These are phyloP conservation scores for Oopsacas minuta DNA, from an alignment of 37 sponge, comb jelly and placozoan species.

Conservation along the genomic window DNA sequence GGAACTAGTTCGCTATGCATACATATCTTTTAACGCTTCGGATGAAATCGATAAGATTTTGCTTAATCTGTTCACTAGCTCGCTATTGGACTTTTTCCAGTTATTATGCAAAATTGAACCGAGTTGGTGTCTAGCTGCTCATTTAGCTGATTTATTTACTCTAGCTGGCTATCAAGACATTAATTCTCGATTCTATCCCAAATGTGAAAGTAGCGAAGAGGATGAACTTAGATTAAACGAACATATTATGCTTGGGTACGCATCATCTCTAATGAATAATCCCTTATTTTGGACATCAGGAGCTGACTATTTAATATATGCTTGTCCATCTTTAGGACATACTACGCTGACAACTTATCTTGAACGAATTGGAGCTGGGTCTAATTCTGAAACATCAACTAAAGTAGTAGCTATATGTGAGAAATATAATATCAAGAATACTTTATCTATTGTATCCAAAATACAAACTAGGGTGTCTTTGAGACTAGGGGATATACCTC, in stretches of 20 bases:
- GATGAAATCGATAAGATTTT: not conserved
- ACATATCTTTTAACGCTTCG: not conserved
- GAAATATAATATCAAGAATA: not conserved
- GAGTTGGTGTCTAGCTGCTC: not conserved
- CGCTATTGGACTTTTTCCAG: not conserved
- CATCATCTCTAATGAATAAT: not conserved
- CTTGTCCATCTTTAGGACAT: not conserved
- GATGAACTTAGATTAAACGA: not conserved
- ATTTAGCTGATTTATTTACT: not conserved
- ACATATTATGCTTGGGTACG: not conserved
- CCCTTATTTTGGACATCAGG: not conserved
- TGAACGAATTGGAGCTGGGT: not conserved
- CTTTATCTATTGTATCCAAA: not conserved
- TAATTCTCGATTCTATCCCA: not conserved
- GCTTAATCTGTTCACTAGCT: slow-evolving; percentile 6
- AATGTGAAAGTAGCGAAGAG: not conserved
- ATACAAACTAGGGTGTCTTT: not conserved
- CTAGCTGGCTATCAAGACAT: not conserved
- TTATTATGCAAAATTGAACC: not conserved
- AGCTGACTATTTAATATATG: not conserved
- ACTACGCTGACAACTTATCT: not conserved
- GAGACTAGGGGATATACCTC: not conserved
- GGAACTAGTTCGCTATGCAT: not conserved
- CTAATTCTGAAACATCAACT: not conserved
- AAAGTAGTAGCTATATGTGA: not conserved